phyloP scores from a whole-genome alignment of 2,113 vertebrate species.

The Dipodomys spectabilis region DNA sequence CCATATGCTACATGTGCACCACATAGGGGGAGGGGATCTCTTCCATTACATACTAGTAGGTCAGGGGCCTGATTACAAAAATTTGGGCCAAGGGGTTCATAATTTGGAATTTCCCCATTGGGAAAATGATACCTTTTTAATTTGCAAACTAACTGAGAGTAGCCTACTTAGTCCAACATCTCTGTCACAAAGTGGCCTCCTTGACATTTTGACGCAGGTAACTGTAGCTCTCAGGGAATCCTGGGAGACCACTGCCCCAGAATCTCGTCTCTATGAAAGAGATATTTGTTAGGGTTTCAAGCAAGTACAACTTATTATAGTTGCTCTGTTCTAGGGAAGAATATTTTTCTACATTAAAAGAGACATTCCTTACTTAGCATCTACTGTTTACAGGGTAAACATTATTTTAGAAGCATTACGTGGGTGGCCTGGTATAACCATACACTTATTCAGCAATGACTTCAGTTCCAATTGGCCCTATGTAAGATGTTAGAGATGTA shows the following conservation, averaged over 20 bases:
- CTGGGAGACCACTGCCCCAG: constrained; percentile 59
- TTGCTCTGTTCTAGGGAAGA: constrained; percentile 34
- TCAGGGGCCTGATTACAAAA: background rate
- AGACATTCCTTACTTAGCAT: background rate
- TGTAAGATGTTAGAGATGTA: background rate
- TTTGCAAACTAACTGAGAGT: constrained; percentile 43
- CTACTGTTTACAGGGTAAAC: constrained; percentile 33
- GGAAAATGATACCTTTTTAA: constrained; percentile 58
- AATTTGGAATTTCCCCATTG: constrained; percentile 54
- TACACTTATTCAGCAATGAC: background rate
- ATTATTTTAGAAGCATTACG: constrained; percentile 11
- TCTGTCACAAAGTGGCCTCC: constrained; percentile 49
- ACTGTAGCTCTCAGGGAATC: constrained; percentile 20
- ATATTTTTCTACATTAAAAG: constrained; percentile 17
- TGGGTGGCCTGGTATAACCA: background rate
- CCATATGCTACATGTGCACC: no score
- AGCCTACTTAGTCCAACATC: constrained; percentile 63
- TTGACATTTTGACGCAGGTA: constrained; percentile 43
- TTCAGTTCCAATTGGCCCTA: background rate
- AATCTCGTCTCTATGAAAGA: constrained; percentile 22
- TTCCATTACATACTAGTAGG: constrained; percentile 15
- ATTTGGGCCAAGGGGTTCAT: constrained; percentile 52
- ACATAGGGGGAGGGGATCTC: background rate
- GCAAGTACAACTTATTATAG: constrained; percentile 20
- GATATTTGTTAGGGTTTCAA: background rate